Evolutionary conservation across 1,140 invertebrate genomes (phyloP), one percentile per base, ranked within the genome.

Genomic region (Drosophila prosaltans): DNA sequence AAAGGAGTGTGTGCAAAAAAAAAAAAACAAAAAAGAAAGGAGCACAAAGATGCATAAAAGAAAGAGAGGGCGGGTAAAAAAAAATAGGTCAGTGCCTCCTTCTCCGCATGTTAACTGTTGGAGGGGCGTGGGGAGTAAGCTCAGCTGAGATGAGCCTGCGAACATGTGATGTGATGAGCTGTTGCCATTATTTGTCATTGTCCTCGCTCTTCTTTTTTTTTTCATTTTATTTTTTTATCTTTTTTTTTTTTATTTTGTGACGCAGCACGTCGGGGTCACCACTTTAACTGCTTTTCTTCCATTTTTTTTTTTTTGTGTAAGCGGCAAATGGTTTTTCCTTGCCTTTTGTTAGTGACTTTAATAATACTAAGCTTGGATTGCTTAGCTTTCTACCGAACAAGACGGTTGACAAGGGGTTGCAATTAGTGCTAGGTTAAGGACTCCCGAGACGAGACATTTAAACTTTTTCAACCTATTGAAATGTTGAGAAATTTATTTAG

Each of bases 181-280:
- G 45, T 51, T 51, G 45, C 45, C 45, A 51, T 51, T 51, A 51
- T 51, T 51, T 51, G 45, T 51, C 45, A 51, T 51, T 51, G 45
- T 51, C 45, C 45, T 51, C 45, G 45, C 21, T 51, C 45, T 10
- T 51, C 26, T 51, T 51, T 24, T 51, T n/a, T 24, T 8, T 2
- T 6, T 9, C 7, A 21, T 2, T 41, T 41, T 41, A 2, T 41
- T 41, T 16, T n/a, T 45, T 48, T 30, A 30, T 16, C 32, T 36
- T 26, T 8, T n/a, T 43, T 43, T 16, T 43, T 43, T 43, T 16
- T 43, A 16, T 43, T 43, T n/a, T 43, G 41, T 51, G 45, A 51
- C 45, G 45, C 45, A 51, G 45, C 45, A 21, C 21, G 45, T 51
- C 45, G 45, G 45, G 45, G 45, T 51, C 45, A 51, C 45, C 45